Evolutionary conservation across 2,888 invertebrate genomes (phyloP).

Genomic region (Strigamia transsilvanica): DNA sequence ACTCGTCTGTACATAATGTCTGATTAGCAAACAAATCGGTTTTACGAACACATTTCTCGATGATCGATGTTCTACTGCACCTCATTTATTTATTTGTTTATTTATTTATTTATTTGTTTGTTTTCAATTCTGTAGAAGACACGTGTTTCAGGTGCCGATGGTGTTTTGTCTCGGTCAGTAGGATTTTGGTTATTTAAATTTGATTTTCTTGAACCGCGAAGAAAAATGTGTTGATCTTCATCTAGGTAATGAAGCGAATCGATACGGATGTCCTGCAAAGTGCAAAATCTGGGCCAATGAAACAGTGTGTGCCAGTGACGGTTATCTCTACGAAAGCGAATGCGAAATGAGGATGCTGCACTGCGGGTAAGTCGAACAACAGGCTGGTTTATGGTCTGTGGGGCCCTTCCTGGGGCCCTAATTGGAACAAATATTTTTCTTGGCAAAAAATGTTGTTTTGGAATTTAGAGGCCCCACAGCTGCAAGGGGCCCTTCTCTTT

Average conservation of each 20-base stretch:
- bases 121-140: slow-evolving; percentile 62
- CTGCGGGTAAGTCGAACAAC: slow-evolving; percentile 74
- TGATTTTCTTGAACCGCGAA: not conserved
- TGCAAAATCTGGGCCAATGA: slow-evolving; percentile 22
- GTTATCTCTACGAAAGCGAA: slow-evolving; percentile 89
- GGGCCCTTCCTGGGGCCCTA: too few relatives aligned
- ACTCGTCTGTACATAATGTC: too few relatives aligned
- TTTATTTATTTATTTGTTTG: not conserved
- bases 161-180: slow-evolving; percentile 74
- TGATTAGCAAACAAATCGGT: too few relatives aligned
- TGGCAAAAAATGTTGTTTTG: too few relatives aligned
- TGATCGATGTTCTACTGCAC: too few relatives aligned
- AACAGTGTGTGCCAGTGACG: slow-evolving; percentile 88
- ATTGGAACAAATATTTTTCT: too few relatives aligned
- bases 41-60: too few relatives aligned
- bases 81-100: too few relatives aligned
- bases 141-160: slow-evolving; percentile 88
- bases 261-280: slow-evolving; percentile 46
- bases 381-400: too few relatives aligned
- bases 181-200: not conserved
- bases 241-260: slow-evolving; percentile 21
- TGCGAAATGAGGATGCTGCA: slow-evolving; percentile 92
- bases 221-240: not conserved
- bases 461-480: too few relatives aligned
- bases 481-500: too few relatives aligned